A percentile compares a stretch with the other conserved stretches of the same genome.
These are phyloP conservation scores for Camelus dromedarius DNA, from an alignment of 2,113 vertebrate species.

Conservation along the genomic window DNA sequence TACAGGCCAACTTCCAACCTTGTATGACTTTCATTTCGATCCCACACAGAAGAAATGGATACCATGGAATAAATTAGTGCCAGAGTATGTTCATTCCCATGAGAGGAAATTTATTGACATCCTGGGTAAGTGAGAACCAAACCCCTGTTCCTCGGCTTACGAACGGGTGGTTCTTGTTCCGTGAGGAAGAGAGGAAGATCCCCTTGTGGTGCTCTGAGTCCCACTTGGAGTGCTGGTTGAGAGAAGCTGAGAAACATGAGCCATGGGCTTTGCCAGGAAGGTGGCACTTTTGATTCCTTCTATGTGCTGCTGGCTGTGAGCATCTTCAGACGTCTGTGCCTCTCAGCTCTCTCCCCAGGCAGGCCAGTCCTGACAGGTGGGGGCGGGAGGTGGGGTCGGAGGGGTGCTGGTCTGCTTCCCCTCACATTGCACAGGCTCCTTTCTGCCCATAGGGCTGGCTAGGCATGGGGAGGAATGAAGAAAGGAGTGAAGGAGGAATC, in stretches of 20 bases:
- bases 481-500: rapidly evolving
- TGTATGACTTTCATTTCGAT: slow-evolving; percentile 98
- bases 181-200: neutral
- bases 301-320: neutral
- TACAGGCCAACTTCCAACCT: slow-evolving; percentile 92
- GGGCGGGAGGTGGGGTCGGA: neutral
- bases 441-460: neutral
- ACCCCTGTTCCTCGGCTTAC: neutral
- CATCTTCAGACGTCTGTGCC: no score
- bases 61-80: slow-evolving; percentile 93
- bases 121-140: slow-evolving; percentile 89
- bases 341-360: neutral
- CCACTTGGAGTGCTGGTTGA: neutral
- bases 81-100: slow-evolving; percentile 90
- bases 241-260: rapidly evolving
- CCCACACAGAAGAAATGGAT: slow-evolving; percentile 89
- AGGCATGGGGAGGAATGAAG: rapidly evolving
- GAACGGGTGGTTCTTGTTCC: rapidly evolving
- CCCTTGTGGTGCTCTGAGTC: neutral
- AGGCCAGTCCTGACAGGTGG: rapidly evolving
- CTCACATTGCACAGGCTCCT: rapidly evolving
- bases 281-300: rapidly evolving
- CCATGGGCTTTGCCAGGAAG: neutral
- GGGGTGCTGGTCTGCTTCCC: rapidly evolving
- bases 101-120: slow-evolving; percentile 94